Base-by-base conservation (phyloP, 2,113 vertebrate species). In the Phyllostomus discolor region DNA sequence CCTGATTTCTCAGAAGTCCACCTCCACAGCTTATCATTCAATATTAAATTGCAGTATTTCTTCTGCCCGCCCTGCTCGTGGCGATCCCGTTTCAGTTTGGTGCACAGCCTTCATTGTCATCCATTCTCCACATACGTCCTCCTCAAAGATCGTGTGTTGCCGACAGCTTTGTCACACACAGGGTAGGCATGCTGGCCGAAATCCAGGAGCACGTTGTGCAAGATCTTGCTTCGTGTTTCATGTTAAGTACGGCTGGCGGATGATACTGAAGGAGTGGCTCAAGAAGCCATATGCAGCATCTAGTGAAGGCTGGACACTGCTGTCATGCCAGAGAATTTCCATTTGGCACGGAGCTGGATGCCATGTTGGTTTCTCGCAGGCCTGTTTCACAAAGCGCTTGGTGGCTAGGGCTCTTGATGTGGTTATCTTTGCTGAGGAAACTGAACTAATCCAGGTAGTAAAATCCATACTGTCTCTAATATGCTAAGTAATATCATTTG, bases 61-160 rank as follows among this genome's bases (percentile, higher is more conserved):
- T 95, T 93, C 78, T 73, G 96, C 95, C 95, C 94, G 96, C 96
- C 92, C 97, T 94, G 96, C 80, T 96, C 0, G 16, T 46, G 31
- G 91, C 3, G 73, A 96, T 96, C 94, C 48, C 12, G 0, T 96
- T 96, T 97, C 94, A 96, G 52, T 73, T 70, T 2, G 10, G 73
- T 69, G 67, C 67, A 86, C n/a, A 86, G 91, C 38, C 94, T 75
- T 50, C 52, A 3, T 9, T 48, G 88, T 66, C 85, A 17, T 95
- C 94, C 91, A 67, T 97, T 92, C 92, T 95, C 91, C 96, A 93
- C 94, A 93, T 84, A 92, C 7, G 62, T 83, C 79, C 83, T 89
- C 69, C 91, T 64, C 78, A 38, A 88, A 92, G 86, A 87, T 48
- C 88, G 91, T 84, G 52, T n/a, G 69, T 80, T 72, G 91, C 97